Conservation (phyloP, 2,888 invertebrate genomes). For the Oasisia sp. region DNA sequence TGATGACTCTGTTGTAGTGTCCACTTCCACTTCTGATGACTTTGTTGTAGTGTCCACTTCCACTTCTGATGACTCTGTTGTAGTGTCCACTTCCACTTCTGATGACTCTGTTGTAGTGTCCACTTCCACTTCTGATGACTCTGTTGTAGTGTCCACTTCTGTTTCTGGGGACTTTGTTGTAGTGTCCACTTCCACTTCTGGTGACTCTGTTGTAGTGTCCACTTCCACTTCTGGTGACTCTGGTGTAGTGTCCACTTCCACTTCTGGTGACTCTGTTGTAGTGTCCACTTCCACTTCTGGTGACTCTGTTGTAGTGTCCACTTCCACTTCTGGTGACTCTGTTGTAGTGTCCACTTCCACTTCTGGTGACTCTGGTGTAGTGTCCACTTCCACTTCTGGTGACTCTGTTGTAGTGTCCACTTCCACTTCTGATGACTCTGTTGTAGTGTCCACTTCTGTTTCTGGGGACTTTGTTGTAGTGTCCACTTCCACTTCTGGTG, state of each 20-base stretch:
- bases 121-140: background rate
- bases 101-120: background rate
- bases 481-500: background rate
- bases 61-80: background rate
- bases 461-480: background rate
- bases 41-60: background rate
- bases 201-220: background rate
- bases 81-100: background rate
- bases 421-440: background rate
- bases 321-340: background rate
- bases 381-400: too few species aligned
- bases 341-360: too few species aligned
- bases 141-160: background rate
- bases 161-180: background rate
- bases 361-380: background rate
- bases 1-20: background rate
- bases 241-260: background rate
- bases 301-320: background rate
- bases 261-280: background rate
- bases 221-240: too few species aligned
- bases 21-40: background rate
- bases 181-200: background rate
- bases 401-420: background rate
- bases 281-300: background rate
- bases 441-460: background rate